Evolutionary conservation across 2,113 vertebrate species (phyloP), one percentile per base, ranked within the genome.

Genomic region (Entomyzon cyanotis): DNA sequence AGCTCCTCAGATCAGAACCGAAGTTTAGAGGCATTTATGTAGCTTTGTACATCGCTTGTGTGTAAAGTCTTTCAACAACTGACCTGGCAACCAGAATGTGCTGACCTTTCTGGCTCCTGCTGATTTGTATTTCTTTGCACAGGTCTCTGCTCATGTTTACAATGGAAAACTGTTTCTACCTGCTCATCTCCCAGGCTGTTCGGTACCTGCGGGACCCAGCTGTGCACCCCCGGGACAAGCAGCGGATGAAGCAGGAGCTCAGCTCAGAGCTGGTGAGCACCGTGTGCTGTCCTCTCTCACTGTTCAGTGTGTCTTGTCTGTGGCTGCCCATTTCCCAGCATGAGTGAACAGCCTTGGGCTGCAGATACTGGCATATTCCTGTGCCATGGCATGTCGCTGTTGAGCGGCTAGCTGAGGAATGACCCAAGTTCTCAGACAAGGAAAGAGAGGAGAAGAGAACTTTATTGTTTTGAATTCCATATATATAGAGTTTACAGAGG

Each of bases 161-260:
- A 59, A 99, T 99, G 98, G 99, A 99, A 77, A 99, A 99, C 98
- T 99, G 99, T 94, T 99, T 99, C 97, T 99, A 99, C 94, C 98
- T 99, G 97, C 98, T 99, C 93, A 99, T 99, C 98, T 99, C 99
- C 41, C 99, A 99, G 97, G 99, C 99, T 0, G 96, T 99, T 31
- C 98, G 99, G 4, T 99, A 99, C 95, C 97, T 99, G 82, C 98
- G 99, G 97, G 99, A 99, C 93, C 98, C 98, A 0, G 94, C 98
- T 0, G 98, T 99, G 93, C 97, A 98, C 15, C 98, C 98, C 14
- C 98, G 99, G 15, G 99, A 99, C 96, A 99, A 99, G 81, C 99
- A 99, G 97, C 97, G 99, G 30, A 99, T 99, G 97, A 99, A 99
- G 75, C 99, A 99, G 97, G 99, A 99, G 96, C 99, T 99, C 73